These are phyloP conservation scores for Campopleginae sp. DNA, from an alignment of 2,888 invertebrate species.

Conservation along the genomic window DNA sequence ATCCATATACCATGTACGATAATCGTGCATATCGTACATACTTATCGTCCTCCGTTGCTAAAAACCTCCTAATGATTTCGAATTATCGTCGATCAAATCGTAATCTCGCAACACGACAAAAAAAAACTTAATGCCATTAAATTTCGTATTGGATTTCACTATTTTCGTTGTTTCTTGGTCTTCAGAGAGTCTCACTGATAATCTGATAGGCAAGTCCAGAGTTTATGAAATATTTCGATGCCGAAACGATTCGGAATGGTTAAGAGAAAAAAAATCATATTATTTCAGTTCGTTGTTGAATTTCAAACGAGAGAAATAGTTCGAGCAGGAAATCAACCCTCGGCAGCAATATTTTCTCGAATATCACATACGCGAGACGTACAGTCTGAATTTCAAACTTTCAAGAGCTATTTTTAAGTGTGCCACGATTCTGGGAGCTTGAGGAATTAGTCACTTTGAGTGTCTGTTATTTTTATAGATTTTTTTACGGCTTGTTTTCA, in stretches of 20 bases:
- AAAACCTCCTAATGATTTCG: conserved; percentile 39
- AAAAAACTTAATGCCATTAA: not conserved
- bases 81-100: conserved; percentile 33
- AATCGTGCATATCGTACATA: conserved; percentile 30
- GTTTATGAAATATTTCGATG: not conserved
- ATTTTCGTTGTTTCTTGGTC: not conserved
- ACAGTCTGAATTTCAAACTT: not conserved
- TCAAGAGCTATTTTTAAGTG: conserved; percentile 34
- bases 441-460: conserved; percentile 36
- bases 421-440: conserved; percentile 16
- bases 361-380: conserved; percentile 5
- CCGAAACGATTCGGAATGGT: not conserved
- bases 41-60: conserved; percentile 37
- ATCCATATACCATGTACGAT: conserved; percentile 50
- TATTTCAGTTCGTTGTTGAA: not conserved
- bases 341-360: not conserved
- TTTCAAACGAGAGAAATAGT: not conserved
- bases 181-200: not conserved
- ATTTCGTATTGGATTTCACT: not conserved
- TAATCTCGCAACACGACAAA: conserved; percentile 15
- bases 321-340: not conserved
- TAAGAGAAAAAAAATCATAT: not conserved
- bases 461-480: conserved; percentile 35
- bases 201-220: not conserved
- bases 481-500: conserved; percentile 40